Evolutionary conservation across 2,113 vertebrate genomes (phyloP), one percentile per base, ranked within the genome.

Genomic region (Rhipidura dahli): DNA sequence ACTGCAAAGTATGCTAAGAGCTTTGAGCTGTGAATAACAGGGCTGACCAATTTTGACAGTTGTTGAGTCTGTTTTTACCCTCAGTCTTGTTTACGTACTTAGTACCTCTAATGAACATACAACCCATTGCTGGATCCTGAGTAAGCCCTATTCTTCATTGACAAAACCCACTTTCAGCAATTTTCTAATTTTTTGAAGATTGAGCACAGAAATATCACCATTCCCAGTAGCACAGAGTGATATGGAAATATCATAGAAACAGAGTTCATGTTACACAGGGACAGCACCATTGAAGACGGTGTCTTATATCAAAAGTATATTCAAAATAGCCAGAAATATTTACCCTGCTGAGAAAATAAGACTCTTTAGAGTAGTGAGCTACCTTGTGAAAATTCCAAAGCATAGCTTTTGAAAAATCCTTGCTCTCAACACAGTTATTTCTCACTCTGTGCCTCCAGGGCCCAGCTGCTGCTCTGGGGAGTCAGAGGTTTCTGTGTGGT

Each of bases 401-500:
- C 11, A 42, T 2, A 57, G 22, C 22, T 59, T 64, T 79, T 68
- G 56, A 44, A 89, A 76, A 73, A 51, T 7, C 20, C 12, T 66
- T 73, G 24, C 2, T 69, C 13, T 53, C 83, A 45, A 28, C 18
- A 30, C 33, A 70, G 11, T 37, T 78, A 33, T 69, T 87, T 76
- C 61, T 78, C 69, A 63, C 13, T 37, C 35, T 30, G 26, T 13
- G 51, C 18, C 23, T 85, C 45, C 4, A 6, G 15, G 51, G 49
- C 30, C 7, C 63, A 27, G 33, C 1, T 2, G n/a, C 61, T 68
- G 12, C 4, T 6, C 42, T 86, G 54, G 28, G 53, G 70, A 87
- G 60, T 83, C 13, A 6, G 5, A 21, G 50, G 69, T 54, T 94
- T 81, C 66, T 96, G 90, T 97, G 95, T 96, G 94, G 96, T 96